phyloP scores from a whole-genome alignment of 2,888 invertebrate genomes.

The Flexamia atlantica region DNA sequence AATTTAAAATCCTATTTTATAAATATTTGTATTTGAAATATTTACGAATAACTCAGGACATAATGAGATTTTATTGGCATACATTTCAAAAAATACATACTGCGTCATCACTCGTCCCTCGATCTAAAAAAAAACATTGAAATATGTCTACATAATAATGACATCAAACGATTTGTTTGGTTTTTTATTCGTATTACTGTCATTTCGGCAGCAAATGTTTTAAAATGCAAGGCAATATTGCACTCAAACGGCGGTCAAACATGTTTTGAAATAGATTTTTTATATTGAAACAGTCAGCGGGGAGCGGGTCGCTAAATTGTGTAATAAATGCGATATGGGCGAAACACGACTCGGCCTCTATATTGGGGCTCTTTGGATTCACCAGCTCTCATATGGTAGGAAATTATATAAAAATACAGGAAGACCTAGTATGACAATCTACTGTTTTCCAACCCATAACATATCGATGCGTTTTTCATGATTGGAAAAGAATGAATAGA shows the following conservation, averaged over 20 bases:
- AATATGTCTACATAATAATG: not conserved
- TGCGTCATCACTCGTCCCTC: too few species aligned
- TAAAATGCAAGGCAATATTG: constrained; percentile 1
- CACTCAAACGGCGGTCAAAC: constrained; percentile 10
- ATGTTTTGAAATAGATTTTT: constrained; percentile 33
- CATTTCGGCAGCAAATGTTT: not conserved
- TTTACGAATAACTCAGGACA: too few species aligned
- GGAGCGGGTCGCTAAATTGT: not conserved
- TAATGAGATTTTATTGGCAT: too few species aligned
- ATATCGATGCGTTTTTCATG: too few species aligned
- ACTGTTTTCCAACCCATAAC: too few species aligned
- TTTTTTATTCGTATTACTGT: not conserved
- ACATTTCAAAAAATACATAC: too few species aligned
- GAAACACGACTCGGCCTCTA: not conserved
- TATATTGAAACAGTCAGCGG: not conserved
- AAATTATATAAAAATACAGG: not conserved
- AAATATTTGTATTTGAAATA: too few species aligned
- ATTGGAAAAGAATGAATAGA: too few species aligned
- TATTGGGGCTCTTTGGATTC: not conserved
- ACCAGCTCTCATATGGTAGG: not conserved
- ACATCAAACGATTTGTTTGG: not conserved
- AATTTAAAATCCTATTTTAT: too few species aligned
- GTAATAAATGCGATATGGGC: constrained; percentile 3
- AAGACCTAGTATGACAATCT: not conserved
- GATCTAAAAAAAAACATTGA: too few species aligned